A percentile compares a stretch with the other conserved stretches of the same genome.
Evolutionary conservation across 2,888 invertebrate genomes (phyloP).

Genomic region (Therioaphis trifolii): DNA sequence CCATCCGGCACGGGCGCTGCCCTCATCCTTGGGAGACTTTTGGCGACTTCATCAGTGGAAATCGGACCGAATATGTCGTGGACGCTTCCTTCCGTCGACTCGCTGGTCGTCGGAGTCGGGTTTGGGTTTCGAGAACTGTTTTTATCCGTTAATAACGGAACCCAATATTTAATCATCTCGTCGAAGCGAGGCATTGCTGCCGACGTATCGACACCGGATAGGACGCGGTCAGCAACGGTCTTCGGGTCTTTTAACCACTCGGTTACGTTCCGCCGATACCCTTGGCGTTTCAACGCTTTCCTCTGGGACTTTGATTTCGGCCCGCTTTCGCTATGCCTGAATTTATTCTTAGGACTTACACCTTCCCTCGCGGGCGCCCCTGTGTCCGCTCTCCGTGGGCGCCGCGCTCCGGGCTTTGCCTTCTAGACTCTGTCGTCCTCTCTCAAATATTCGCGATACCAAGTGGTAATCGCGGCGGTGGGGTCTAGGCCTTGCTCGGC

Average conservation of each 20-base stretch:
- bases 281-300: not conserved
- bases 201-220: too few species aligned
- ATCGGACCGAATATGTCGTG: not conserved
- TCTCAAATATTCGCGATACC: not conserved
- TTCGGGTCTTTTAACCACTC: not conserved
- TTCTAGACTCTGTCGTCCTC: not conserved
- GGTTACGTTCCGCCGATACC: not conserved
- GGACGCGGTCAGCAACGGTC: too few species aligned
- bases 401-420: not conserved
- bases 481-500: not conserved
- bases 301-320: not conserved
- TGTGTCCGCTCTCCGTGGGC: too few species aligned
- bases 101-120: not conserved
- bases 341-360: not conserved
- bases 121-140: too few species aligned
- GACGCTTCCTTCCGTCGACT: not conserved
- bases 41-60: rapidly evolving
- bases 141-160: not conserved
- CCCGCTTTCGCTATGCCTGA: not conserved
- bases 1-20: not conserved
- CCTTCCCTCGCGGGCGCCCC: not conserved
- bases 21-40: rapidly evolving
- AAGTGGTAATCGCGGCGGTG: not conserved
- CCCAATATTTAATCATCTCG: not conserved
- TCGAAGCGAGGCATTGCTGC: not conserved